Base-by-base conservation (phyloP, 2,113 vertebrate species). In the Apus apus region DNA sequence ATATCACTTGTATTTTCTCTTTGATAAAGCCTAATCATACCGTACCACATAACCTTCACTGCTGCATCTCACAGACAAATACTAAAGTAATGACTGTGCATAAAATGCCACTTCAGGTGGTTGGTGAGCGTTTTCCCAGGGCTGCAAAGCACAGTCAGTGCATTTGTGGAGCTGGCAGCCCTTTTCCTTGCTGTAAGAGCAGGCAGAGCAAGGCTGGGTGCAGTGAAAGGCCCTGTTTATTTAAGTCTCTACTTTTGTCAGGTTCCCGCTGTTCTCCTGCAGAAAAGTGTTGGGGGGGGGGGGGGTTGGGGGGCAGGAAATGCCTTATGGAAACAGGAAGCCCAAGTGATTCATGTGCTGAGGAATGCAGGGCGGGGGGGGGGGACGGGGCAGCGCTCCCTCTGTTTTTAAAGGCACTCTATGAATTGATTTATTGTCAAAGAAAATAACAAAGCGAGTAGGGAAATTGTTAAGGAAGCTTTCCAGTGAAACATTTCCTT, bases 361-460 rank as follows among this genome's bases (percentile, higher is more conserved):
- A 98, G 98, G 99, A 99, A 99, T 99, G 98, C 97, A 93, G 98
- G 93, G 61, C 32, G n/a, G n/a, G 26, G 97, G 87, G 73, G 91
- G 80, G 40, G 45, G 30, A 66, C 43, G 7, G 85, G 96, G 95
- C 96, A 97, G 96, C 61, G 76, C 97, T 98, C 97, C 94, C 93
- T 98, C 97, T 97, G 97, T 98, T 99, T 98, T 98, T 98, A 98
- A 99, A 98, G 98, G 98, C 98, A 98, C 98, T 98, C 98, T 98
- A 98, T 99, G 98, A 99, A 99, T 98, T 99, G 98, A 99, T 99
- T 99, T 99, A 99, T 99, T 99, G 99, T 98, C 98, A 98, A 98
- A 98, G 98, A 98, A 98, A 99, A 99, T 99, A 99, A 98, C 98
- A 99, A 98, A 98, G 97, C 94, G 94, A 99, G 97, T 97, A 98